Base-by-base conservation (phyloP, 2,113 vertebrate genomes). In the Tetrao urogallus region DNA sequence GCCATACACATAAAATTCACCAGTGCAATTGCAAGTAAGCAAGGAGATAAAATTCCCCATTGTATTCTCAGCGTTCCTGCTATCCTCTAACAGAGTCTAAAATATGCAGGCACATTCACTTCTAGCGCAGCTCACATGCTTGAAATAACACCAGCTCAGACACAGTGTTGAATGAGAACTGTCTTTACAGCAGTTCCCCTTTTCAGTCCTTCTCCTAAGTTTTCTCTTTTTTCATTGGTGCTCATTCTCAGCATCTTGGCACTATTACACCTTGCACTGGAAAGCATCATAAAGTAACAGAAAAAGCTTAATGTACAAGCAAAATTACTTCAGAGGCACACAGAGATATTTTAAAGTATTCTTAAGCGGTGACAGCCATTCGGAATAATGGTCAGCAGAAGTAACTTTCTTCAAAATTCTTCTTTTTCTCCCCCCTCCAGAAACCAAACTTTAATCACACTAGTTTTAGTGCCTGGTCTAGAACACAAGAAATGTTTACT, bases 91-190 rank as follows among this genome's bases (percentile, higher is more conserved):
- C 8, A 8, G 13, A 5, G 11, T 43, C 32, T 34, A 30, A 73
- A 65, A 25, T 17, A 18, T 34, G 12, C 6, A 34, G 28, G 50
- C 4, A 9, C 18, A 83, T 14, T 71, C 4, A 57, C 45, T 89
- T 82, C 30, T 92, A 80, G 45, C 11, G 11, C 0, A 4, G 45
- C 42, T 45, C 19, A 14, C 6, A 40, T 4, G 9, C 34, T 32
- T 50, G 3, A 72, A 38, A 4, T 28, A 71, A 71, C 25, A 58
- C 11, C 38, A 43, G 13, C 3, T 10, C 24, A 25, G 24, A 17
- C 13, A 24, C 8, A 38, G 21, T 0, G 0, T 0, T 63, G 60
- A 64, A 67, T 8, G 34, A 18, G 17, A 74, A 42, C 27, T n/a
- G 11, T 11, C 20, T 90, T 84, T 61, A 83, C 9, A 82, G 24